phyloP scores from a whole-genome alignment of 2,113 vertebrate species.

The Nansenia antarctica region DNA sequence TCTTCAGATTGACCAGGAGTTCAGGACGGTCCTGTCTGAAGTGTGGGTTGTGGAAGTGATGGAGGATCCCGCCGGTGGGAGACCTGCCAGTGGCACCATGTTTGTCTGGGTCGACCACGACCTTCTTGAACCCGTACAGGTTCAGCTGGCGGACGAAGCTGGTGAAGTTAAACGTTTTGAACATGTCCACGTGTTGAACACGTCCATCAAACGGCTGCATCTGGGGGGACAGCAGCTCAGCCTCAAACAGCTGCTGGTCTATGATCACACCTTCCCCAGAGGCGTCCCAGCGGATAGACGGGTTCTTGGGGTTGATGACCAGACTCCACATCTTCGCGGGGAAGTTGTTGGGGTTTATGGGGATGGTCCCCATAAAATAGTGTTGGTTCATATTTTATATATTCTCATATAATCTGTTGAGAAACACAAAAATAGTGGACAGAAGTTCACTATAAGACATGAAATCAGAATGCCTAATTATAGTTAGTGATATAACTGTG shows the following conservation, averaged over 20 bases:
- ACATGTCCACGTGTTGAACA: constrained; percentile 51
- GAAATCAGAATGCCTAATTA: neutral
- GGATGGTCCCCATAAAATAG: constrained; percentile 54
- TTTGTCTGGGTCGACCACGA: constrained; percentile 28
- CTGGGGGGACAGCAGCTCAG: constrained; percentile 68
- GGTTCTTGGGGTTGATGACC: constrained; percentile 75
- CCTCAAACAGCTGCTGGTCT: constrained; percentile 75
- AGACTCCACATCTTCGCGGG: constrained; percentile 85
- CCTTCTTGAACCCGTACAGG: constrained; percentile 84
- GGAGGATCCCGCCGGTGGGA: constrained; percentile 28
- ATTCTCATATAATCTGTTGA: neutral
- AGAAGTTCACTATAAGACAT: neutral
- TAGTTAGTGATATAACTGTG: too few relatives aligned
- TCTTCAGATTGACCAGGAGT: constrained; percentile 75
- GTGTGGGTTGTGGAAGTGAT: constrained; percentile 77
- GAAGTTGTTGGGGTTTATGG: constrained; percentile 77
- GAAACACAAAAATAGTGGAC: too few relatives aligned
- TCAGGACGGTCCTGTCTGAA: constrained; percentile 79
- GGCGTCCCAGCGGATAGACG: constrained; percentile 78
- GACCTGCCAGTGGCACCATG: neutral
- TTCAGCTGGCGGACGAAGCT: constrained; percentile 89
- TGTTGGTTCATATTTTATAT: constrained; percentile 59
- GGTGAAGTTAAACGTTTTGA: constrained; percentile 82
- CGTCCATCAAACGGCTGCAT: neutral
- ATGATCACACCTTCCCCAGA: constrained; percentile 74